A percentile compares a stretch with the other conserved stretches of the same genome.
Conservation (phyloP, 2,113 vertebrate species). For the Hemicordylus capensis region DNA sequence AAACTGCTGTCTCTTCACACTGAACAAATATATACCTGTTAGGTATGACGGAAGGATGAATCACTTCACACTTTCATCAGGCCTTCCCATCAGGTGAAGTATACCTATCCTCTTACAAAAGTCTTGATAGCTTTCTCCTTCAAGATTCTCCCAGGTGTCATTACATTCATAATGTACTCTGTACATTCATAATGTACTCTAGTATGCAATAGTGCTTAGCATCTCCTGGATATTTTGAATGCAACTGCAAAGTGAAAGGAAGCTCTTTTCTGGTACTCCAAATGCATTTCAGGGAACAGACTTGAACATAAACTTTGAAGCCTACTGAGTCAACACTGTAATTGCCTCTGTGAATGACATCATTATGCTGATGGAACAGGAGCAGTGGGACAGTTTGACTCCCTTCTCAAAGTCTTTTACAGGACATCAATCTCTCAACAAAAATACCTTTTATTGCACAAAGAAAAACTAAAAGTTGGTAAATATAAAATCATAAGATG, state of each 20-base stretch:
- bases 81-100: too few species aligned
- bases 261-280: constrained; percentile 22
- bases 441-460: constrained; percentile 4
- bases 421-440: background rate
- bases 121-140: too few species aligned
- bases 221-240: constrained; percentile 27
- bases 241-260: constrained; percentile 43
- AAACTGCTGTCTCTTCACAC: too few species aligned
- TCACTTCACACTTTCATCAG: too few species aligned
- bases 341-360: constrained; percentile 5
- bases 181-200: too few species aligned
- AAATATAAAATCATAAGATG: too few species aligned
- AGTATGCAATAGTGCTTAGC: constrained; percentile 28
- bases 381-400: constrained; percentile 35
- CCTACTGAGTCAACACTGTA: constrained; percentile 9
- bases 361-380: constrained; percentile 44
- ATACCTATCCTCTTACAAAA: too few species aligned
- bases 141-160: too few species aligned
- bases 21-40: too few species aligned
- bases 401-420: background rate
- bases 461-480: too few species aligned
- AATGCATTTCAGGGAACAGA: constrained; percentile 35
- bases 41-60: too few species aligned
- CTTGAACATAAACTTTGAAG: constrained; percentile 47
- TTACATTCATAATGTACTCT: too few species aligned